phyloP scores from a whole-genome alignment of 2,113 vertebrate genomes.

The Planiliza haematocheilus region DNA sequence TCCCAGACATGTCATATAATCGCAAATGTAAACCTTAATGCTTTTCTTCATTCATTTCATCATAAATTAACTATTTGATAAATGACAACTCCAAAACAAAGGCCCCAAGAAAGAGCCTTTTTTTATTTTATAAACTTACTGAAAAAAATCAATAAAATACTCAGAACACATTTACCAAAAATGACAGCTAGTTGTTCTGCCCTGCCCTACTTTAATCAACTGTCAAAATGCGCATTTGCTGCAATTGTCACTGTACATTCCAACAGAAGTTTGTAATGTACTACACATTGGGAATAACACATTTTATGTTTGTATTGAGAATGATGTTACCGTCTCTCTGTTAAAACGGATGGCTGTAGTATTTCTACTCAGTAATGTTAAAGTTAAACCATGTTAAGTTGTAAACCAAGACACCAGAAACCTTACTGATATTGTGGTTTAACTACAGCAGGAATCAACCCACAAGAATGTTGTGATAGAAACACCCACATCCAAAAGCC shows the following conservation, averaged over 20 bases:
- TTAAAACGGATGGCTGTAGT: background rate
- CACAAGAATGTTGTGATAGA: background rate
- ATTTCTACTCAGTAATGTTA: too few relatives aligned
- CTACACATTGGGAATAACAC: too few relatives aligned
- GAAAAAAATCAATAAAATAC: background rate
- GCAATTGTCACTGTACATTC: too few relatives aligned
- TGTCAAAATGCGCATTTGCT: too few relatives aligned
- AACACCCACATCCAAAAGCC: background rate
- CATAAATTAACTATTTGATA: background rate
- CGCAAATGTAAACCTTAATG: background rate
- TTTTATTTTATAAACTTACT: background rate
- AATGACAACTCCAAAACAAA: background rate
- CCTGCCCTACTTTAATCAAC: background rate
- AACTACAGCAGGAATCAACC: conserved; percentile 1
- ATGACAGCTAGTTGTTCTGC: background rate
- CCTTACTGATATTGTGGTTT: background rate
- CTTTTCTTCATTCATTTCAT: background rate
- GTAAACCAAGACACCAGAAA: background rate
- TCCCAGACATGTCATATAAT: background rate
- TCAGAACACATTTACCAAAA: too few relatives aligned
- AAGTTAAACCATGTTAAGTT: too few relatives aligned
- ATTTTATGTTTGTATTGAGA: background rate
- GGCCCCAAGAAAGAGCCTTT: background rate
- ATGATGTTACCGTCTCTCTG: background rate
- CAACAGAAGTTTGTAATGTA: too few relatives aligned